Conservation (phyloP, 2,888 invertebrate genomes). For the Alcis repandata region DNA sequence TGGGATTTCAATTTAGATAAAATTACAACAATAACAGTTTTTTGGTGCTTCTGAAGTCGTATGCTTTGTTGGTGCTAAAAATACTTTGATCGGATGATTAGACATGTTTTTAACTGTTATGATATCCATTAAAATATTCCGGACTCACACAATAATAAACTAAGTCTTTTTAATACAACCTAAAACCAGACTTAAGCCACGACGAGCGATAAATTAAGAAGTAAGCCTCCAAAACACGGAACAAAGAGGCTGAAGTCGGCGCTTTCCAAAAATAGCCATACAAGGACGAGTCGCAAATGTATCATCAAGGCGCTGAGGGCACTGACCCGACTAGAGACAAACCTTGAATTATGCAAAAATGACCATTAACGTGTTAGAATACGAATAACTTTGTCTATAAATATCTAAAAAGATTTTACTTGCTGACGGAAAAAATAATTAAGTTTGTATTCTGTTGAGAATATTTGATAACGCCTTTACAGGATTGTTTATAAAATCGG, state of each 20-base stretch:
- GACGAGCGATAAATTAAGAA: neutral
- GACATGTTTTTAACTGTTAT: no score
- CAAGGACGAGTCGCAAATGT: constrained; percentile 29
- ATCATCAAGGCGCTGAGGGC: constrained; percentile 20
- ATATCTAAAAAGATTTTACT: neutral
- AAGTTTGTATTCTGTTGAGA: no score
- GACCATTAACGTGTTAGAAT: neutral
- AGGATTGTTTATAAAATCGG: neutral
- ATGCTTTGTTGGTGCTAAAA: no score
- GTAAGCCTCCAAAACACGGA: constrained; percentile 4
- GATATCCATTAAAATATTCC: no score
- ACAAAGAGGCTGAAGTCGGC: constrained; percentile 21
- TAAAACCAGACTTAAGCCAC: neutral
- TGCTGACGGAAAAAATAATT: no score
- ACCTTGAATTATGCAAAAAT: constrained; percentile 22
- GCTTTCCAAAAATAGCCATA: constrained; percentile 29
- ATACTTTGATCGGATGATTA: no score
- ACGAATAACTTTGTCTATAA: neutral
- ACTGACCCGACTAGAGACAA: constrained; percentile 36
- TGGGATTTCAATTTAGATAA: no score
- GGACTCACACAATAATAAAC: no score
- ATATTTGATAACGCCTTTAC: no score
- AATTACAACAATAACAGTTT: neutral
- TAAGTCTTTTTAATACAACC: no score
- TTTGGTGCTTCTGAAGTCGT: neutral